phyloP scores from a whole-genome alignment of 1,140 invertebrate genomes.

The Ostrea edulis region DNA sequence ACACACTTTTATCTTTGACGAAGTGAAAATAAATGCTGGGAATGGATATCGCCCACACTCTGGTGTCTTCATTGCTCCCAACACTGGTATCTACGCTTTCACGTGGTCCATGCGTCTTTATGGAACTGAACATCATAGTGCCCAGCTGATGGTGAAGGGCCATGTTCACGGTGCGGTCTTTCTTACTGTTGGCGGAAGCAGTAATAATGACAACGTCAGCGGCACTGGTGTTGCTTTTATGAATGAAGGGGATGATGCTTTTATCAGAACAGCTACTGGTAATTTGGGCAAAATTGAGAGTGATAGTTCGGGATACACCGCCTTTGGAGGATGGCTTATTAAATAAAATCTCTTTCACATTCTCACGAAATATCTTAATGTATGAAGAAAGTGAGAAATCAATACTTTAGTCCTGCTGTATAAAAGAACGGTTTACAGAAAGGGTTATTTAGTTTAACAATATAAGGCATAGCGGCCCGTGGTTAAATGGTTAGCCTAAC shows the following conservation, averaged over 20 bases:
- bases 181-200: neutral
- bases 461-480: too few relatives aligned
- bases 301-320: neutral
- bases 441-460: too few relatives aligned
- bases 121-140: neutral
- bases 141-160: neutral
- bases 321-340: neutral
- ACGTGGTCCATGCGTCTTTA: neutral
- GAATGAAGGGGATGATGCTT: neutral
- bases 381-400: too few relatives aligned
- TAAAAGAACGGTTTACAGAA: too few relatives aligned
- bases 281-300: neutral
- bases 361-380: too few relatives aligned
- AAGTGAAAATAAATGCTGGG: neutral
- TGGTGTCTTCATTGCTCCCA: neutral
- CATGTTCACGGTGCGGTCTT: neutral
- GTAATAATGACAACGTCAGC: neutral
- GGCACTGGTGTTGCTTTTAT: neutral
- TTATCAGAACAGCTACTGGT: neutral
- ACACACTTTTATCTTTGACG: neutral
- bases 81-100: neutral
- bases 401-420: too few relatives aligned
- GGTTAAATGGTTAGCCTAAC: too few relatives aligned
- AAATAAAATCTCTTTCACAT: neutral
- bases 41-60: neutral